These are phyloP conservation scores for Craniophora ligustri DNA, from an alignment of 2,888 invertebrate genomes.

Conservation along the genomic window DNA sequence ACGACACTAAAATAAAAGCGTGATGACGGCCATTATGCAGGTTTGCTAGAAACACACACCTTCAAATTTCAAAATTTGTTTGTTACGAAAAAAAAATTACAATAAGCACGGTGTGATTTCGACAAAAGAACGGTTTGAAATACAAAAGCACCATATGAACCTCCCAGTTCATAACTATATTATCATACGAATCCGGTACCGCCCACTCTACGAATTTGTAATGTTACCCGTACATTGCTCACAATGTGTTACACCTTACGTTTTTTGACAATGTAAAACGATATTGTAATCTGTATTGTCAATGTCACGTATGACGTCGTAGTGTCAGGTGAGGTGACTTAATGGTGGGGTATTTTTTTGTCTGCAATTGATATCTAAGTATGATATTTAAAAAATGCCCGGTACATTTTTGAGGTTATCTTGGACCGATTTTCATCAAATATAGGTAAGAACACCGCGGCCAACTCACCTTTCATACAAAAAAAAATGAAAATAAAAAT, in stretches of 20 bases:
- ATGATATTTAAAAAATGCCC: background rate
- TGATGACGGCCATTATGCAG: too few relatives aligned
- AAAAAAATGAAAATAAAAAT: too few relatives aligned
- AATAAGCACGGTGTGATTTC: too few relatives aligned
- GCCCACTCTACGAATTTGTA: constrained; percentile 56
- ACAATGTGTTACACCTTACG: constrained; percentile 49
- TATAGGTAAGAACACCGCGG: too few relatives aligned
- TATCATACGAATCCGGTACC: constrained; percentile 60
- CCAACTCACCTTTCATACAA: too few relatives aligned
- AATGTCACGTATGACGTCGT: constrained; percentile 3
- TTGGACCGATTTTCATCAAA: too few relatives aligned
- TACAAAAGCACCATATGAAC: constrained; percentile 28
- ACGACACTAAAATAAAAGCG: too few relatives aligned
- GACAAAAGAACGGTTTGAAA: constrained; percentile 2
- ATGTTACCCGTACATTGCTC: constrained; percentile 48
- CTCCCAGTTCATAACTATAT: constrained; percentile 51
- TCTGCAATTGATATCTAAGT: background rate
- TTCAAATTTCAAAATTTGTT: too few relatives aligned
- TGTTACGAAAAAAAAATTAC: too few relatives aligned
- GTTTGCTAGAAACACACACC: background rate
- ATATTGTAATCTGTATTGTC: constrained; percentile 46
- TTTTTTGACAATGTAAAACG: constrained; percentile 51
- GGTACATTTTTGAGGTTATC: too few relatives aligned
- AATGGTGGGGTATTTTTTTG: constrained; percentile 20
- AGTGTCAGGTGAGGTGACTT: too few relatives aligned